Evolutionary conservation across 92 coral and sea anemone species (phyloP).

Genomic region (Parazoanthus swiftii): DNA sequence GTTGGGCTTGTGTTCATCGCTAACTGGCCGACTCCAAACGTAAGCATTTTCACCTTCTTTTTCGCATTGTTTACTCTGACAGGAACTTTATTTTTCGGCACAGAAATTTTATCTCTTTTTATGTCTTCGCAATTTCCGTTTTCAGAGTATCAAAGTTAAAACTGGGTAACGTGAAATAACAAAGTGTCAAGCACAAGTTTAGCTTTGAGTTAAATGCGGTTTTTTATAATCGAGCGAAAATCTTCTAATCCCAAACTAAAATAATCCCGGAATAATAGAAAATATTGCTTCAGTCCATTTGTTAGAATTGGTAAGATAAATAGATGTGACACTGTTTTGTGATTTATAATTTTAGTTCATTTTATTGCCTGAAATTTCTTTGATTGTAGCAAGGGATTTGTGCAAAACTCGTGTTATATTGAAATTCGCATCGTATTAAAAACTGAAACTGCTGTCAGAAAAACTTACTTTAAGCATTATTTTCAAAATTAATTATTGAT

Average conservation of each 20-base stretch:
- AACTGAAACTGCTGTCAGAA: not conserved
- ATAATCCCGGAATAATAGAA: not conserved
- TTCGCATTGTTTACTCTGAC: not conserved
- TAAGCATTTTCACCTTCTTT: not conserved
- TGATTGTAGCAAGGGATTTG: not conserved
- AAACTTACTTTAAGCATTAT: not conserved
- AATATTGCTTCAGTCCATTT: not conserved
- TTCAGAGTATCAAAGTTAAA: not conserved
- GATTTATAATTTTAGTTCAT: not conserved
- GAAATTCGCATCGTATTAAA: not conserved
- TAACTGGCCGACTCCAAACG: conserved; percentile 45
- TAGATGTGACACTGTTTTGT: not conserved
- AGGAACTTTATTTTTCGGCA: not conserved
- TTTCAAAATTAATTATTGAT: conserved; percentile 7
- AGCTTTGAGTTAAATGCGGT: not conserved
- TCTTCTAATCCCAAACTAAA: not conserved
- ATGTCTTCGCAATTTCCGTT: not conserved
- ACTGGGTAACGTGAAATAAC: not conserved
- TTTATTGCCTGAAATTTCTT: not conserved
- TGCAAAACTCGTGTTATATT: not conserved
- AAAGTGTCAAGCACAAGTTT: not conserved
- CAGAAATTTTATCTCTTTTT: not conserved
- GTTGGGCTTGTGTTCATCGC: conserved; percentile 37
- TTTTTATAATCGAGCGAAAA: not conserved
- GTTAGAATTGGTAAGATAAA: not conserved